Evolutionary conservation across 2,797 vertebrate species (phyloP).

Genomic region (Scarus forsteni): DNA sequence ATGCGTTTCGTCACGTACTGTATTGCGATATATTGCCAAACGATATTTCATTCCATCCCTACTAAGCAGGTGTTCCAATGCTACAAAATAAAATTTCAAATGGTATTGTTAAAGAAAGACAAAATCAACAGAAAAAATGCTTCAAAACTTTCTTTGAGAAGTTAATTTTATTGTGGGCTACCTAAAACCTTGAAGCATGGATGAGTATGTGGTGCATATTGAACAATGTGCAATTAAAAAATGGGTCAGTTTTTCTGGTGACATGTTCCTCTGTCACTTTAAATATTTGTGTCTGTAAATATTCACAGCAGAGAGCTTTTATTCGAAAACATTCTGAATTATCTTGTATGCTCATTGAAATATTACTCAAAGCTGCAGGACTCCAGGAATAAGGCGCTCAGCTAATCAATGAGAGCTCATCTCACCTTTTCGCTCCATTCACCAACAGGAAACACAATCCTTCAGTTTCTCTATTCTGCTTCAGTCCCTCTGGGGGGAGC

Average conservation of each 20-base stretch:
- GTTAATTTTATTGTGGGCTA: no score
- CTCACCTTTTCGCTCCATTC: slow-evolving; percentile 75
- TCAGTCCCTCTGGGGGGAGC: slow-evolving; percentile 67
- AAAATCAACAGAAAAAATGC: no score
- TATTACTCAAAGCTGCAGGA: slow-evolving; percentile 44
- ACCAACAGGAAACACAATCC: slow-evolving; percentile 84
- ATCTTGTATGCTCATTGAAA: slow-evolving; percentile 43
- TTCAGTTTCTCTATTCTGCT: slow-evolving; percentile 77
- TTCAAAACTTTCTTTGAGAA: no score
- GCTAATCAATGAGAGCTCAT: slow-evolving; percentile 53
- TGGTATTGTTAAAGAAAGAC: no score
- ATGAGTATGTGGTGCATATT: no score
- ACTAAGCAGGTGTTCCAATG: no score
- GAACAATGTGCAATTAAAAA: background rate
- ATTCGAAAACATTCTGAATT: slow-evolving; percentile 32
- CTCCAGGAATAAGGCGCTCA: slow-evolving; percentile 66
- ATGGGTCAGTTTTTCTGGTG: background rate
- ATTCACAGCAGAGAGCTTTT: slow-evolving; percentile 6
- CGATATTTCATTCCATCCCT: no score
- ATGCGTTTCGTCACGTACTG: no score
- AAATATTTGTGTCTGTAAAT: background rate
- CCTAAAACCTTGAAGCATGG: no score
- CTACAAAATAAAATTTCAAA: no score
- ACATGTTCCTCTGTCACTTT: background rate
- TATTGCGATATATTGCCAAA: no score